These are phyloP conservation scores for Danio tinwini DNA, from an alignment of 2,797 vertebrate genomes.

Conservation along the genomic window DNA sequence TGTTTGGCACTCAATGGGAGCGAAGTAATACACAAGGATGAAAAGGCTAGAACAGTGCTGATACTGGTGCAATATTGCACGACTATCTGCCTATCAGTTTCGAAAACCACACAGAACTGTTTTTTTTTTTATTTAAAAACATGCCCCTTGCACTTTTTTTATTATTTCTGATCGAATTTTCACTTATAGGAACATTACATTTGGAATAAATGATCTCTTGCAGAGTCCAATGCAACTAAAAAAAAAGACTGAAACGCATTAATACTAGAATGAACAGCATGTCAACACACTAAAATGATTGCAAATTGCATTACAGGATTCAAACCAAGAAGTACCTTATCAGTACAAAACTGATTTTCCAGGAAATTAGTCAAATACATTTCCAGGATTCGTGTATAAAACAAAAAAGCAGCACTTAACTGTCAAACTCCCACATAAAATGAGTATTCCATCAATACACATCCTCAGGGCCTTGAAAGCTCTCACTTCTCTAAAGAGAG, in stretches of 20 bases:
- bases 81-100: too few species aligned
- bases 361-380: neutral
- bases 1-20: too few species aligned
- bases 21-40: too few species aligned
- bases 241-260: neutral
- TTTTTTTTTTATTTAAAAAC: too few species aligned
- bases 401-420: neutral
- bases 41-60: too few species aligned
- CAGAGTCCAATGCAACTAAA: too few species aligned
- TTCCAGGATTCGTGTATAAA: neutral
- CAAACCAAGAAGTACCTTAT: neutral
- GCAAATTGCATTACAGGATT: neutral
- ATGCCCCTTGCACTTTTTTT: too few species aligned
- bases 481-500: neutral
- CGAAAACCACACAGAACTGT: too few species aligned
- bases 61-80: too few species aligned
- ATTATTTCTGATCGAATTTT: too few species aligned
- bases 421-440: conserved; percentile 19
- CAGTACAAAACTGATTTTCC: neutral
- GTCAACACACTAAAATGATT: neutral
- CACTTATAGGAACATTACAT: too few species aligned
- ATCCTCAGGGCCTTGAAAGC: neutral
- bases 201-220: neutral
- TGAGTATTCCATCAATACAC: neutral
- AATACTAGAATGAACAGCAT: neutral